Percentiles rank a stretch among this genome's conserved stretches.
These are phyloP conservation scores for Peromyscus californicus DNA, from an alignment of 2,113 vertebrate species.

Conservation along the genomic window DNA sequence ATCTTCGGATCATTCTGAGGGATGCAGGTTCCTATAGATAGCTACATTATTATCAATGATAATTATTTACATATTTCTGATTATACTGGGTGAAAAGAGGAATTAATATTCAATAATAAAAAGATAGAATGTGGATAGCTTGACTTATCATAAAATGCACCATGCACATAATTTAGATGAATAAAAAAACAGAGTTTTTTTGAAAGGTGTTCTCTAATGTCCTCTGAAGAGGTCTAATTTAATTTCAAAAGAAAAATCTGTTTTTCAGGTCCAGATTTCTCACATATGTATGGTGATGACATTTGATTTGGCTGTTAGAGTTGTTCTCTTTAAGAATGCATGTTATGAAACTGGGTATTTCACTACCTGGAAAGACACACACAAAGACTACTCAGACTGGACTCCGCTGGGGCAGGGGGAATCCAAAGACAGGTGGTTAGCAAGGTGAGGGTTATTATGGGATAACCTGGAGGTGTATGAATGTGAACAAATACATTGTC, in stretches of 20 bases:
- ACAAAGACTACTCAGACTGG: conserved; percentile 25
- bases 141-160: conserved; percentile 22
- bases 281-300: background rate
- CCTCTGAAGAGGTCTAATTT: background rate
- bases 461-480: no score
- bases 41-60: background rate
- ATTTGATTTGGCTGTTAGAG: conserved; percentile 32
- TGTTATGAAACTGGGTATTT: conserved; percentile 51
- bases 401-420: background rate
- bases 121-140: background rate
- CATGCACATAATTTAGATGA: conserved; percentile 33
- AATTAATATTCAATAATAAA: conserved; percentile 54
- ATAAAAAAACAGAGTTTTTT: conserved; percentile 22
- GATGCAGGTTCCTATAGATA: background rate
- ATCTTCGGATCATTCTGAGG: background rate
- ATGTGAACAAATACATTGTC: background rate
- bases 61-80: conserved; percentile 6
- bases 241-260: conserved; percentile 56
- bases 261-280: conserved; percentile 42
- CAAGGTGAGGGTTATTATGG: background rate
- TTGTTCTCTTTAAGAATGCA: conserved; percentile 14
- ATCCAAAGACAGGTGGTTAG: background rate
- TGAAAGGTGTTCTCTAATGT: conserved; percentile 37
- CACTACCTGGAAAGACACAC: conserved; percentile 51
- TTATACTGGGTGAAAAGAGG: conserved; percentile 43